These are phyloP conservation scores for Gobionotothen gibberifrons DNA, from an alignment of 2,797 vertebrate species.

Conservation along the genomic window DNA sequence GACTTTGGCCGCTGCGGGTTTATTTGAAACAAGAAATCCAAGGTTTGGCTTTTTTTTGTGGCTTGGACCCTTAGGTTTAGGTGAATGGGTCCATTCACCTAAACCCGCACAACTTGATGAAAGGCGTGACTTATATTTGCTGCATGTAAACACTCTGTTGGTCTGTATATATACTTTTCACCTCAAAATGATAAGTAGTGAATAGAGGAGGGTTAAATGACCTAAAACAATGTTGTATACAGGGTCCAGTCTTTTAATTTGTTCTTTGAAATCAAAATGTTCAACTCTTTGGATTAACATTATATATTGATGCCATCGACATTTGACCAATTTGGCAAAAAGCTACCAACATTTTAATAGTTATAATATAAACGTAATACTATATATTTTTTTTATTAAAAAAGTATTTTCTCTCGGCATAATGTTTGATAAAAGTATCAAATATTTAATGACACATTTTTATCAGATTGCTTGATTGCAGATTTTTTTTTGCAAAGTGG, in stretches of 20 bases:
- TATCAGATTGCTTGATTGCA: background rate
- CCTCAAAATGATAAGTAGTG: background rate
- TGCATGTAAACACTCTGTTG: constrained; percentile 52
- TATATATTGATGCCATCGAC: background rate
- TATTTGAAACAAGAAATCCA: constrained; percentile 73
- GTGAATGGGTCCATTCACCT: constrained; percentile 54
- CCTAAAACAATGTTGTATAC: background rate
- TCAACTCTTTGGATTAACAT: background rate
- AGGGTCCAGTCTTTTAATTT: background rate
- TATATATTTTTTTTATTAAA: background rate
- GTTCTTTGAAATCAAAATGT: background rate
- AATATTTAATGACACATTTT: background rate
- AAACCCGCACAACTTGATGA: constrained; percentile 64
- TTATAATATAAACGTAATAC: background rate
- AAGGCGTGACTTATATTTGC: constrained; percentile 70
- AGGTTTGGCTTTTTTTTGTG: constrained; percentile 52
- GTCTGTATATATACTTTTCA: background rate
- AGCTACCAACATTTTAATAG: background rate
- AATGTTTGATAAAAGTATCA: background rate
- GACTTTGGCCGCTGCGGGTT: constrained; percentile 77
- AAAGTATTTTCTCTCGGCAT: background rate
- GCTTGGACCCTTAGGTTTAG: constrained; percentile 37
- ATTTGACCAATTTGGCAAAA: background rate
- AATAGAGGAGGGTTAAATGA: background rate
- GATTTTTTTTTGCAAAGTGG: background rate